phyloP scores from a whole-genome alignment of 2,888 invertebrate species.

The Sminthurinus aureus region DNA sequence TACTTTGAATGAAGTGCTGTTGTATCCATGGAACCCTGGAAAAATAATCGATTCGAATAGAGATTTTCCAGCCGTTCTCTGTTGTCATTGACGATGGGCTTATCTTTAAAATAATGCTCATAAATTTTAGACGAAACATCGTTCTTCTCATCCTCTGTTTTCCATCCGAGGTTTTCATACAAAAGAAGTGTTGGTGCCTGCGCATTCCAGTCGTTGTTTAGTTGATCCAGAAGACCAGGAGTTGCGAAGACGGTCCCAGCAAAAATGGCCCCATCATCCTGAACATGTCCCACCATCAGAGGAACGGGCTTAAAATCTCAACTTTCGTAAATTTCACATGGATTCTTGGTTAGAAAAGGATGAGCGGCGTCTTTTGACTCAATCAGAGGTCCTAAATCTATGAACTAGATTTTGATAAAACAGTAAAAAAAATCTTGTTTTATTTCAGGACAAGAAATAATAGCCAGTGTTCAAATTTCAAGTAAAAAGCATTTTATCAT shows the following conservation, averaged over 20 bases:
- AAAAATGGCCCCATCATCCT: neutral
- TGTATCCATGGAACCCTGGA: neutral
- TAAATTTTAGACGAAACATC: neutral
- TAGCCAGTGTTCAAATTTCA: neutral
- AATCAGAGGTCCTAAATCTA: neutral
- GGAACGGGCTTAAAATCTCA: neutral
- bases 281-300: neutral
- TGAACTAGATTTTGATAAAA: neutral
- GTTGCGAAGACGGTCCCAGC: neutral
- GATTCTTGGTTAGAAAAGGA: slow-evolving; percentile 7
- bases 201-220: neutral
- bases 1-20: neutral
- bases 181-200: neutral
- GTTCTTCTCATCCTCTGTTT: neutral
- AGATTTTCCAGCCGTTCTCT: neutral
- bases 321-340: neutral
- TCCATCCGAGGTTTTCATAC: neutral
- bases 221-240: neutral
- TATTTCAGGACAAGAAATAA: neutral
- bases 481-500: too few relatives aligned
- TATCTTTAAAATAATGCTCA: neutral
- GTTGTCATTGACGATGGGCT: neutral
- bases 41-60: neutral
- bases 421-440: neutral
- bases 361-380: neutral